These are phyloP conservation scores for Melanotaenia parkinsoni DNA, from an alignment of 2,797 vertebrate species.

Conservation along the genomic window DNA sequence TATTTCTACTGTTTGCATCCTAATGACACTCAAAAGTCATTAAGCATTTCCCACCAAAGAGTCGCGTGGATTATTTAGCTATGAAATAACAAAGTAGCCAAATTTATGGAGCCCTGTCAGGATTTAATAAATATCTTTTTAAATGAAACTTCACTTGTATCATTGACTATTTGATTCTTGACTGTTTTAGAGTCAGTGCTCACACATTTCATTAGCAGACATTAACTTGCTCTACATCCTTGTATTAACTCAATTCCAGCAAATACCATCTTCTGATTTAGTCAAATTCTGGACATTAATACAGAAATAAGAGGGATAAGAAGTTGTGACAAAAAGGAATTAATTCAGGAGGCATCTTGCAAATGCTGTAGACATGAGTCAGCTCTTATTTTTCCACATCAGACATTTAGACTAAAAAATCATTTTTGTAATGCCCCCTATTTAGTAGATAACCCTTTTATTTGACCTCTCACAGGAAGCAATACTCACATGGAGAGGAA, in stretches of 20 bases:
- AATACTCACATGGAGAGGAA: constrained; percentile 60
- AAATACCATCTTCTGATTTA: constrained; percentile 11
- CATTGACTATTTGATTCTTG: constrained; percentile 48
- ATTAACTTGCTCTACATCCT: constrained; percentile 32
- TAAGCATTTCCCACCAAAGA: constrained; percentile 57
- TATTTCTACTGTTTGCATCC: constrained; percentile 54
- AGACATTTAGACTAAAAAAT: constrained; percentile 91
- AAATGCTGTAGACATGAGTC: constrained; percentile 83
- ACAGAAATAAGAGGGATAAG: constrained; percentile 30
- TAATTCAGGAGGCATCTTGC: constrained; percentile 69
- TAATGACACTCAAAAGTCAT: constrained; percentile 65
- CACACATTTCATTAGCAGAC: constrained; percentile 12
- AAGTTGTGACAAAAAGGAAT: constrained; percentile 49
- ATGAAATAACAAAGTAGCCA: constrained; percentile 49
- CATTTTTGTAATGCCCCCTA: constrained; percentile 89
- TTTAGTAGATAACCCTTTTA: constrained; percentile 91
- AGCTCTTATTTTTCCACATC: constrained; percentile 87
- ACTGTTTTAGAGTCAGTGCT: constrained; percentile 35
- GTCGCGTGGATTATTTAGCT: constrained; percentile 48
- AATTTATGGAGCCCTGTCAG: constrained; percentile 38
- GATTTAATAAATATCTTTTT: constrained; percentile 50
- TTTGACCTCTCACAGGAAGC: constrained; percentile 88
- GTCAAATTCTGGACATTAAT: neutral
- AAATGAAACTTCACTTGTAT: constrained; percentile 40
- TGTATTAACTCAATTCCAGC: constrained; percentile 31